These are phyloP conservation scores for Mormyrus lacerda DNA, from an alignment of 2,113 vertebrate genomes.

Conservation along the genomic window DNA sequence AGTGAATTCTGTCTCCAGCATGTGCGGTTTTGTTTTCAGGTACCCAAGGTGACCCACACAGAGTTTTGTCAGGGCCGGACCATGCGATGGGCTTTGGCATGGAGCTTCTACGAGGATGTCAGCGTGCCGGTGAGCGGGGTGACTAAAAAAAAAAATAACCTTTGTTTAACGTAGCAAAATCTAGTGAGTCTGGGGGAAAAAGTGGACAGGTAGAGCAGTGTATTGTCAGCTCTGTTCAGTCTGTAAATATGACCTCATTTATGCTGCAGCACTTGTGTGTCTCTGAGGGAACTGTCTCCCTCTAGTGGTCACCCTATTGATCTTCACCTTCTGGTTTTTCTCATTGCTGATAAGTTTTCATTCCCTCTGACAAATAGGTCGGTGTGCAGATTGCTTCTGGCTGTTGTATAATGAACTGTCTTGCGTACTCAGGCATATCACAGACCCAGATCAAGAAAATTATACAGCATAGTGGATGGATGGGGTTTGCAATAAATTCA, in stretches of 20 bases:
- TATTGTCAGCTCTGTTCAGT: background rate
- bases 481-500: background rate
- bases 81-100: constrained; percentile 96
- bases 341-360: background rate
- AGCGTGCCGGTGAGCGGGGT: constrained; percentile 78
- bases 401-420: background rate
- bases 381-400: background rate
- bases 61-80: constrained; percentile 97
- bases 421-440: background rate
- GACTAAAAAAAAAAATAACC: background rate
- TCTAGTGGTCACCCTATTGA: background rate
- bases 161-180: background rate
- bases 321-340: background rate
- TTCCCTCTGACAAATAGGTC: background rate
- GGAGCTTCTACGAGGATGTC: constrained; percentile 95
- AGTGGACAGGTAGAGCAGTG: background rate
- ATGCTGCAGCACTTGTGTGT: background rate
- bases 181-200: background rate
- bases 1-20: background rate
- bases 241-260: background rate
- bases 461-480: background rate
- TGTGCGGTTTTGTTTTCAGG: constrained; percentile 52
- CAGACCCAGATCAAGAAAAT: background rate
- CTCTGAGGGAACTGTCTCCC: background rate
- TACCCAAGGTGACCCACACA: constrained; percentile 89